phyloP scores from a whole-genome alignment of 2,797 vertebrate genomes.

The Atherinosoma microstoma region DNA sequence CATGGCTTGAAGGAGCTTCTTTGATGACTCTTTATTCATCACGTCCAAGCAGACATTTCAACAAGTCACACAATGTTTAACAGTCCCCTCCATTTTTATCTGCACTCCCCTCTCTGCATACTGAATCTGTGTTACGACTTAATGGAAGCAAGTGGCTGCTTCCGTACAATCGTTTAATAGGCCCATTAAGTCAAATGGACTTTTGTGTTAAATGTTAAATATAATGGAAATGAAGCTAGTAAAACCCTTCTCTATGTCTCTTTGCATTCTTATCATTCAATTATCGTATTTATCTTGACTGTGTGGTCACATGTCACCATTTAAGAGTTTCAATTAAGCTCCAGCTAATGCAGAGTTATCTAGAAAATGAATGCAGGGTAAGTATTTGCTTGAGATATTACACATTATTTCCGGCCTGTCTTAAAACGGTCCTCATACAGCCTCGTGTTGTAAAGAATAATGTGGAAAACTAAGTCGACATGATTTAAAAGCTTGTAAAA shows the following conservation, averaged over 20 bases:
- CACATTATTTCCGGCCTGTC: neutral
- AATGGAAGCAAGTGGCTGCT: constrained; percentile 8
- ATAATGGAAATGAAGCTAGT: constrained; percentile 1
- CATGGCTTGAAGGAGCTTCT: constrained; percentile 51
- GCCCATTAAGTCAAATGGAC: constrained; percentile 1
- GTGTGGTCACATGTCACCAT: neutral
- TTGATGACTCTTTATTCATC: constrained; percentile 60
- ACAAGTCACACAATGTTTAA: constrained; percentile 36
- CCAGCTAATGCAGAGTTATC: neutral
- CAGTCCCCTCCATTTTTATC: constrained; percentile 14
- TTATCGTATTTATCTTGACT: constrained; percentile 1
- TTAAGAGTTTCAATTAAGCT: neutral
- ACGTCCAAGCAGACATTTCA: constrained; percentile 36
- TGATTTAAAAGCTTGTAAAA: neutral
- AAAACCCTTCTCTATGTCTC: neutral
- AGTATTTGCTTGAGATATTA: neutral
- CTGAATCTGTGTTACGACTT: neutral
- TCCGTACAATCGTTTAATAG: neutral
- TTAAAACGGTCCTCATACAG: neutral
- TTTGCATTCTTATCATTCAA: neutral
- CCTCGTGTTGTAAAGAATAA: neutral
- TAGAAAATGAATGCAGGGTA: neutral
- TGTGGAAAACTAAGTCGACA: neutral
- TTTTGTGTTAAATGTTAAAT: constrained; percentile 15
- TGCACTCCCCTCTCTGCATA: constrained; percentile 11